These are phyloP conservation scores for Calliopum simillimum DNA, from an alignment of 2,888 invertebrate species.

Conservation along the genomic window DNA sequence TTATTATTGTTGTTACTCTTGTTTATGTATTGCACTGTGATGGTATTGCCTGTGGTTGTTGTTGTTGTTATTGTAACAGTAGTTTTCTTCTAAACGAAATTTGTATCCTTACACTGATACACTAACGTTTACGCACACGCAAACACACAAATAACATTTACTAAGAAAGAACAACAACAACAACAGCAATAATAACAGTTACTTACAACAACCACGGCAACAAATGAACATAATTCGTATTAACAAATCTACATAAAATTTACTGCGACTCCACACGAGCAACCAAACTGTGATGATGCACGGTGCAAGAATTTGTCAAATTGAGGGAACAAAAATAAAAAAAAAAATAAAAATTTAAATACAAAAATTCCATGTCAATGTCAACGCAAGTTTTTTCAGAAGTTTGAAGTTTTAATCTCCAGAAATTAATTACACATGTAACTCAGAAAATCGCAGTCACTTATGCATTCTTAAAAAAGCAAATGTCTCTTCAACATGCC, in stretches of 20 bases:
- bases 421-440: too few relatives aligned
- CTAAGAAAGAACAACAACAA: conserved; percentile 31
- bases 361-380: neutral
- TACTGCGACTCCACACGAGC: conserved; percentile 53
- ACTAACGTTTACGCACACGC: neutral
- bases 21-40: neutral
- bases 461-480: too few relatives aligned
- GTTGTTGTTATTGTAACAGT: too few relatives aligned
- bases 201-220: conserved; percentile 41
- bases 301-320: too few relatives aligned
- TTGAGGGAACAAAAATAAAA: neutral
- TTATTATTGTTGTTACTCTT: conserved; percentile 27
- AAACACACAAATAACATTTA: neutral
- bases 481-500: too few relatives aligned
- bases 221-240: conserved; percentile 64
- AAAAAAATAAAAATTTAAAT: too few relatives aligned
- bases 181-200: too few relatives aligned
- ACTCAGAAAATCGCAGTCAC: too few relatives aligned
- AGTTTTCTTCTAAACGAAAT: conserved; percentile 7
- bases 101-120: neutral
- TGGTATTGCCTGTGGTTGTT: too few relatives aligned
- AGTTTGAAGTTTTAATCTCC: too few relatives aligned
- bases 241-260: conserved; percentile 65
- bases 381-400: too few relatives aligned
- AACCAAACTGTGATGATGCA: neutral